Percentiles rank a stretch among this genome's conserved stretches.
These are phyloP conservation scores for Rhopalosiphum maidis DNA, from an alignment of 1,140 invertebrate genomes.

Conservation along the genomic window DNA sequence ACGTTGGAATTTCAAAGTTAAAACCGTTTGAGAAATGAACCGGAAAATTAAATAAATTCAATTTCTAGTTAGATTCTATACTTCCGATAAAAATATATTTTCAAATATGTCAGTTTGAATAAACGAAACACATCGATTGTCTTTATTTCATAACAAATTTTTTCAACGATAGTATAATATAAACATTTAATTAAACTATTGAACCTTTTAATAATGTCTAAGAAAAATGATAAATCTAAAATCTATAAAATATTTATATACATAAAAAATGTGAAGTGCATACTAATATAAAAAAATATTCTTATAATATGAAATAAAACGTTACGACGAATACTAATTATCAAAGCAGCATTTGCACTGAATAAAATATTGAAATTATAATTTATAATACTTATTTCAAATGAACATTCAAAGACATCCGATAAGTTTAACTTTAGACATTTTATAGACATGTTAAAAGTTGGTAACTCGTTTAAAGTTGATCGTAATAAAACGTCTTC, in stretches of 20 bases:
- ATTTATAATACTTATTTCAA: neutral
- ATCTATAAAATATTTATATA: neutral
- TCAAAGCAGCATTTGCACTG: neutral
- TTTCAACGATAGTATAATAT: neutral
- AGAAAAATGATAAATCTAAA: neutral
- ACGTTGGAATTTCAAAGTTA: neutral
- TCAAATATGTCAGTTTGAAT: slow-evolving; percentile 8
- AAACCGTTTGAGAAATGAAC: neutral
- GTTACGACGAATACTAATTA: neutral
- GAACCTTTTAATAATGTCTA: neutral
- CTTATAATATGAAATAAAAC: neutral
- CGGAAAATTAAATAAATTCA: slow-evolving; percentile 27
- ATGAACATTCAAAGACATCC: neutral
- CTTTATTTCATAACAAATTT: neutral
- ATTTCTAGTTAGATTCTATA: slow-evolving; percentile 20
- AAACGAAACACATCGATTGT: slow-evolving; percentile 4
- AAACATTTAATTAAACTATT: neutral
- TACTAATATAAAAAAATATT: neutral
- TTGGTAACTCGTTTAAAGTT: neutral
- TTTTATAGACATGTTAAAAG: neutral
- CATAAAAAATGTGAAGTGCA: neutral
- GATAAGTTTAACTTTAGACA: neutral
- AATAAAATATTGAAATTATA: neutral
- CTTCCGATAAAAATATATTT: neutral
- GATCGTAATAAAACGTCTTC: neutral